A percentile compares a stretch with the other conserved stretches of the same genome.
These are phyloP conservation scores for Catharus ustulatus DNA, from an alignment of 2,797 vertebrate genomes.

Conservation along the genomic window DNA sequence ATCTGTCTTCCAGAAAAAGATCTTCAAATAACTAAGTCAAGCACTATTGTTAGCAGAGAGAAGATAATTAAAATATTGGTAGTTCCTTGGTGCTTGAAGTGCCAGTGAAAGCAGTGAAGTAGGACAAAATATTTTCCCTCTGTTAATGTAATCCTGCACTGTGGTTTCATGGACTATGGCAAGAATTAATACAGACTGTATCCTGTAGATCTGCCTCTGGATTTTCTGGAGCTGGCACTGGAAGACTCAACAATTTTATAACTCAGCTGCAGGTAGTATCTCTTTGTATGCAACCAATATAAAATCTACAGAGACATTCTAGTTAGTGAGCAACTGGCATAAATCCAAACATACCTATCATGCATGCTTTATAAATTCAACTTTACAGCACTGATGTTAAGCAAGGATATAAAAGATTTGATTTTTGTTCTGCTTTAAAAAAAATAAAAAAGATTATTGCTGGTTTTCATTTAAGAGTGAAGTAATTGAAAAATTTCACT, in stretches of 20 bases:
- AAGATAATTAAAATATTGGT: conserved; percentile 19
- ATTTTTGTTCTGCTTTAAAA: not conserved
- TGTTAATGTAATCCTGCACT: not conserved
- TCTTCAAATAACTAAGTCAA: not conserved
- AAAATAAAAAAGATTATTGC: not conserved
- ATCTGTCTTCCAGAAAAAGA: not conserved
- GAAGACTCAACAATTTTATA: not conserved
- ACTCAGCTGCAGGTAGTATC: not conserved
- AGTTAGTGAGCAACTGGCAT: not conserved
- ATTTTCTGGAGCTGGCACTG: not conserved
- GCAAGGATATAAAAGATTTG: not conserved
- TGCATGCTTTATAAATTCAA: not conserved
- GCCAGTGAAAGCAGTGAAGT: not conserved
- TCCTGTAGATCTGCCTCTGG: not conserved
- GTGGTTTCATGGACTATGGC: not conserved
- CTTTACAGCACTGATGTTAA: not conserved
- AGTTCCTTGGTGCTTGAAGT: not conserved
- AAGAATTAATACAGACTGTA: not conserved
- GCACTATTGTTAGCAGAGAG: not conserved
- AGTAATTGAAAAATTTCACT: not conserved
- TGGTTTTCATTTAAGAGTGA: not conserved
- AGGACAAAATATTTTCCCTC: not conserved
- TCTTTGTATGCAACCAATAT: not conserved
- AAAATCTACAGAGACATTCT: not conserved
- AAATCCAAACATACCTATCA: not conserved